These are phyloP conservation scores for Neotoxoptera formosana DNA, from an alignment of 1,140 invertebrate genomes.

Conservation along the genomic window DNA sequence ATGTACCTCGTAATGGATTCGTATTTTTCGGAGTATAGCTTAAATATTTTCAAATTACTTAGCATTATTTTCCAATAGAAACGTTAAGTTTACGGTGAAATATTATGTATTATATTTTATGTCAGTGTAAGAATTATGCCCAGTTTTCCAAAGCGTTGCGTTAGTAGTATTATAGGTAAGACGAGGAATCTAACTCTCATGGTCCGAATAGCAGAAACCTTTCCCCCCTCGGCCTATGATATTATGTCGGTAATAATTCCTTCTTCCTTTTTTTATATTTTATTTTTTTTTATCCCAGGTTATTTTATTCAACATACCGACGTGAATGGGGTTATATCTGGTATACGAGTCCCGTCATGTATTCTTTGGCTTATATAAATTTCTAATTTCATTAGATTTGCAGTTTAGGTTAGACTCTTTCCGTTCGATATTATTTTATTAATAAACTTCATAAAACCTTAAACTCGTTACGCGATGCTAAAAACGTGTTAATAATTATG, in stretches of 20 bases:
- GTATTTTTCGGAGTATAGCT: too few relatives aligned
- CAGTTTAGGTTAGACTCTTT: not conserved
- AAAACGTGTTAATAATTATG: slow-evolving; percentile 1
- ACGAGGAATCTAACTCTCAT: not conserved
- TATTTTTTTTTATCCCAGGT: not conserved
- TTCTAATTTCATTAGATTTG: not conserved
- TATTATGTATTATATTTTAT: not conserved
- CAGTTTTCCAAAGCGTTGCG: not conserved
- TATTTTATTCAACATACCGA: not conserved
- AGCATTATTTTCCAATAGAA: not conserved
- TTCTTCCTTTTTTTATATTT: not conserved
- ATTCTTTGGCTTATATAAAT: not conserved
- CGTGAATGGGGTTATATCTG: not conserved
- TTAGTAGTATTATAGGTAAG: not conserved
- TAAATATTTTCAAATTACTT: too few relatives aligned
- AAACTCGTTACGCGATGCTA: not conserved
- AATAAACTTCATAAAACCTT: not conserved
- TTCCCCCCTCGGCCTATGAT: not conserved
- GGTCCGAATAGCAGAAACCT: not conserved
- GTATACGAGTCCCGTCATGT: not conserved
- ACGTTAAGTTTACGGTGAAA: not conserved
- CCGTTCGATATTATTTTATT: not conserved
- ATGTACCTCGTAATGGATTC: too few relatives aligned
- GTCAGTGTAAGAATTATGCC: not conserved
- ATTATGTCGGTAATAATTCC: not conserved